These are phyloP conservation scores for Leucania comma DNA, from an alignment of 2,888 invertebrate genomes.

Conservation along the genomic window DNA sequence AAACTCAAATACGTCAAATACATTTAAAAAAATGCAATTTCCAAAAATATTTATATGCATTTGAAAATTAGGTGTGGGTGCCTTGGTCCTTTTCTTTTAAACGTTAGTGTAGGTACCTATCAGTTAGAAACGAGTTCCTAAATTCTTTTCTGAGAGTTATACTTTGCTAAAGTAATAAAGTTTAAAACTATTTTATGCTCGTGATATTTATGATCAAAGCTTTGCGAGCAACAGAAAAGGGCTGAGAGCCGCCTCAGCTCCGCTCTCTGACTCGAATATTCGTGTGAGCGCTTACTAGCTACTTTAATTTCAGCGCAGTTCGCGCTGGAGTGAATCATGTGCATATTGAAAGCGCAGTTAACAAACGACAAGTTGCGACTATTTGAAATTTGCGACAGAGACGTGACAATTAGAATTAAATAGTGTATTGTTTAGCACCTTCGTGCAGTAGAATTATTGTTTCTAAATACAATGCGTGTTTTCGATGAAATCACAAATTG, in stretches of 20 bases:
- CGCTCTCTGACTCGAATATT: not conserved
- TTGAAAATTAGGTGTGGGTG: too few relatives aligned
- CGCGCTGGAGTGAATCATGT: constrained; percentile 5
- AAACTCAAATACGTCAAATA: too few relatives aligned
- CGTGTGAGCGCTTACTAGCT: not conserved
- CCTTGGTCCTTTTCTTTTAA: too few relatives aligned
- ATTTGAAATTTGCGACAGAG: constrained; percentile 4
- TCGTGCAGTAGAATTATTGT: not conserved
- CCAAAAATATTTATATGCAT: too few relatives aligned
- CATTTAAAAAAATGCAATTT: too few relatives aligned
- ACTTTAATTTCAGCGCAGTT: constrained; percentile 3
- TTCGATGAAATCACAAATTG: too few relatives aligned
- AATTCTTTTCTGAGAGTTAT: not conserved
- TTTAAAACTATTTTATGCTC: not conserved
- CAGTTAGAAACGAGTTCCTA: too few relatives aligned
- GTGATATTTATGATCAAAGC: not conserved
- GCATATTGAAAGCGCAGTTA: constrained; percentile 7
- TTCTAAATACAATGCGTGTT: too few relatives aligned
- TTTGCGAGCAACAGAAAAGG: not conserved
- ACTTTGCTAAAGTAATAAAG: not conserved
- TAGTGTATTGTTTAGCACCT: not conserved
- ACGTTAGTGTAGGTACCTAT: too few relatives aligned
- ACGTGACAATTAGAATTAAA: not conserved
- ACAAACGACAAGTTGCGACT: not conserved
- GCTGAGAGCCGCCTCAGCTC: not conserved